Evolutionary conservation across 1,140 invertebrate genomes (phyloP).

Genomic region (Elymnias hypermnestra): DNA sequence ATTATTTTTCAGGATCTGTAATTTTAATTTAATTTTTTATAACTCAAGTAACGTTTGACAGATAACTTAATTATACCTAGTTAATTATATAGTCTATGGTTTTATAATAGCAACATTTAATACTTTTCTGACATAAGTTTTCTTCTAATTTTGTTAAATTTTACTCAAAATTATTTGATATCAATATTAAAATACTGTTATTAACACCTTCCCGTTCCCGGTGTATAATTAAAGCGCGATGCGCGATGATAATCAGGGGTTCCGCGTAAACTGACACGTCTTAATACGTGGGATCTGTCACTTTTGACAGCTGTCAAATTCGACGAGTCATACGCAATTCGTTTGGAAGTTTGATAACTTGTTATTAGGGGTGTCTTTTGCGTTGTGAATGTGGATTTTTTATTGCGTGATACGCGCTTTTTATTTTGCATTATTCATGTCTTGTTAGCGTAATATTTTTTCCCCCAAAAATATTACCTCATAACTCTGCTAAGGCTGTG

Average conservation of each 20-base stretch:
- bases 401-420: constrained; percentile 4
- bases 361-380: constrained; percentile 13
- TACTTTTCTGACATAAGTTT: too few relatives aligned
- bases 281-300: constrained; percentile 11
- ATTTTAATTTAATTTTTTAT: too few relatives aligned
- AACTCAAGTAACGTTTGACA: too few relatives aligned
- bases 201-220: constrained; percentile 3
- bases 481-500: too few relatives aligned
- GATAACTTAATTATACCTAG: too few relatives aligned
- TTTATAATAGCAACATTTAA: too few relatives aligned
- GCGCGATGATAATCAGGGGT: constrained; percentile 3
- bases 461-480: too few relatives aligned
- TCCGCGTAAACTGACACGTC: constrained; percentile 4
- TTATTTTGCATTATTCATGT: constrained; percentile 1
- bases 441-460: constrained; percentile 13
- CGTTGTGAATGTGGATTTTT: constrained; percentile 8
- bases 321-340: constrained; percentile 10
- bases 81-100: too few relatives aligned
- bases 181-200: constrained; percentile 1
- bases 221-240: constrained; percentile 5
- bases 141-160: too few relatives aligned
- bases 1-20: too few relatives aligned
- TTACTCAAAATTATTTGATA: background rate
- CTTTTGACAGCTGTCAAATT: constrained; percentile 14
- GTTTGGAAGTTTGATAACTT: constrained; percentile 7